Evolutionary conservation across 1,140 invertebrate genomes (phyloP).

Genomic region (Drosophila pseudoobscura): DNA sequence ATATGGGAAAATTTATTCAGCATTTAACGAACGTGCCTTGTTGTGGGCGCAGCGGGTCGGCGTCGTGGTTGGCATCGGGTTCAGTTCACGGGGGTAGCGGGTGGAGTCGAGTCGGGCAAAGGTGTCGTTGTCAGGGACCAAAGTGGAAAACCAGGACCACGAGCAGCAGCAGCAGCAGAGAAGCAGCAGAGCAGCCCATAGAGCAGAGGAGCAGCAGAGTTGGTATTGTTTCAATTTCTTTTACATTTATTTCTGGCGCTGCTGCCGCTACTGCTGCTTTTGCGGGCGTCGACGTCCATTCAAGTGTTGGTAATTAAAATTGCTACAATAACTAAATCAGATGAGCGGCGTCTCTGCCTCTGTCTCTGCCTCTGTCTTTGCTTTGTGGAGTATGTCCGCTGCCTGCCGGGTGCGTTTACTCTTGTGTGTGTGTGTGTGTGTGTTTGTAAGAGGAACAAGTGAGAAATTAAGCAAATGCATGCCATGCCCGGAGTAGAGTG

Average conservation of each 20-base stretch:
- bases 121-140: conserved; percentile 68
- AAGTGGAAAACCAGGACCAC: conserved; percentile 50
- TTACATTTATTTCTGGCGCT: conserved; percentile 17
- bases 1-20: conserved; percentile 77
- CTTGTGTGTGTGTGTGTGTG: conserved; percentile 7
- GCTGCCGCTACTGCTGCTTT: conserved; percentile 12
- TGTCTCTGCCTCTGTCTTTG: neutral
- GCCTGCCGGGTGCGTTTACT: conserved; percentile 4
- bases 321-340: conserved; percentile 76
- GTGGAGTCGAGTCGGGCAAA: conserved; percentile 56
- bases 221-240: conserved; percentile 73
- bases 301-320: conserved; percentile 75
- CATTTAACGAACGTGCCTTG: conserved; percentile 73
- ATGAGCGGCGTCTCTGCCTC: conserved; percentile 32
- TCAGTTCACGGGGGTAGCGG: conserved; percentile 7
- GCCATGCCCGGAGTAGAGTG: conserved; percentile 18
- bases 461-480: conserved; percentile 67
- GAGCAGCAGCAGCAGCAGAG: conserved; percentile 6
- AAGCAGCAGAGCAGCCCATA: neutral
- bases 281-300: conserved; percentile 29
- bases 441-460: conserved; percentile 54
- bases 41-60: conserved; percentile 16
- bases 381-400: neutral
- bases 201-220: conserved; percentile 32
- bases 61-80: conserved; percentile 25